Conservation (phyloP, 2,888 invertebrate genomes). For the Melanargia galathea region DNA sequence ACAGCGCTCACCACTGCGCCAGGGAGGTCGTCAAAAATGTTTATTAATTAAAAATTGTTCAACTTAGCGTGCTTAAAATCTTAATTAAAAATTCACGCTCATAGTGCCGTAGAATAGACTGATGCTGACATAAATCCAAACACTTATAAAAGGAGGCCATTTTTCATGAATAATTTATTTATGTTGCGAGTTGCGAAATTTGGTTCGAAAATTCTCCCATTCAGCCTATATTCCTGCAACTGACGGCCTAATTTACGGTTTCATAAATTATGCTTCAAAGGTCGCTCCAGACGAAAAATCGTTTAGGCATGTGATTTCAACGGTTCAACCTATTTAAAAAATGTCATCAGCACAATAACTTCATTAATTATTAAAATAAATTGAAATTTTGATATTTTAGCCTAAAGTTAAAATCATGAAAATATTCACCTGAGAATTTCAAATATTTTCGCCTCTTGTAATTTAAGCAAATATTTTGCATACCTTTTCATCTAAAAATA, state of each 20-base stretch:
- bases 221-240: conserved; percentile 5
- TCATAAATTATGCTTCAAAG: not conserved
- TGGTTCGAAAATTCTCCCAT: not conserved
- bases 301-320: too few species aligned
- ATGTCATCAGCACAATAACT: not conserved
- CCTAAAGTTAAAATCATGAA: not conserved
- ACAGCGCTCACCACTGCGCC: too few species aligned
- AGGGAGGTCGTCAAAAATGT: too few species aligned
- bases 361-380: not conserved
- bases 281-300: not conserved
- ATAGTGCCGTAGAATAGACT: not conserved
- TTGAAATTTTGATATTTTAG: not conserved
- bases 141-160: conserved; percentile 11
- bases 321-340: too few species aligned
- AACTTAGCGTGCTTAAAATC: not conserved
- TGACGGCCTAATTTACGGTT: conserved; percentile 16
- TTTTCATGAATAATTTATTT: conserved; percentile 20
- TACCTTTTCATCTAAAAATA: too few species aligned
- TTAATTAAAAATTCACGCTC: not conserved
- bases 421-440: not conserved
- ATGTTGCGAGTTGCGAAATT: conserved; percentile 15
- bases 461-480: too few species aligned
- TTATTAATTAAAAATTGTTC: too few species aligned
- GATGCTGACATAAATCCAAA: not conserved
- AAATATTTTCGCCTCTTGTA: too few species aligned